Base-by-base conservation (phyloP, 2,888 invertebrate species). In the Branchipolynoe longqiensis region DNA sequence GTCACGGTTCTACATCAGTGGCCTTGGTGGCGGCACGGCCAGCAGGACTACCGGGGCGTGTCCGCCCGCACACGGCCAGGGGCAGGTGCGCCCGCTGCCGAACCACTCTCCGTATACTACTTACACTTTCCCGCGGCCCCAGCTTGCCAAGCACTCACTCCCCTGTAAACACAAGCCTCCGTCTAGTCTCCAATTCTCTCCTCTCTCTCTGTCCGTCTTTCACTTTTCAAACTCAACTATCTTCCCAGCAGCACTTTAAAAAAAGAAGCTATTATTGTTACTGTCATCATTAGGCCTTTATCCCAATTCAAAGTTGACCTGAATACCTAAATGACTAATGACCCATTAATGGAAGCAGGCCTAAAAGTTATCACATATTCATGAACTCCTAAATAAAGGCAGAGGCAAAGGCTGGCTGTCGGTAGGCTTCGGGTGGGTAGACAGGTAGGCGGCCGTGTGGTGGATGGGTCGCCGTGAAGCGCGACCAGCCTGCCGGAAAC, bases 91-190 rank as follows among this genome's bases (percentile, higher is more conserved):
- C 69, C 69, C 69, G 69, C 6, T n/a, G 38, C 69, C 1, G 18
- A 38, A 18, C 69, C 69, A 31, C 6, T 69, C 22, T 69, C 12
- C 22, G 25, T 69, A 69, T 69, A 69, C 69, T 69, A 69, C 69
- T 69, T 38, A 69, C 38, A 36, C 18, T 2, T 4, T 58, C n/a
- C 4, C 48, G 18, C 48, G 48, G 48, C 48, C 18, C 18, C 8
- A 48, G 18, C 8, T 12, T 48, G 48, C 48, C 18, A 18, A 48
- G 48, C 48, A n/a, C n/a, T n/a, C n/a, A n/a, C n/a, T n/a, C n/a
- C n/a, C 48, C 48, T 48, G 48, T 48, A 12, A 48, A 18, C 18
- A 18, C 48, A 12, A 48, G 18, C 48, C 48, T 12, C 48, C 48
- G 48, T 8, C 48, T 18, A 8, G 48, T 48, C 48, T 48, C n/a